phyloP scores from a whole-genome alignment of 2,797 vertebrate species.

The Oryzias sinensis region DNA sequence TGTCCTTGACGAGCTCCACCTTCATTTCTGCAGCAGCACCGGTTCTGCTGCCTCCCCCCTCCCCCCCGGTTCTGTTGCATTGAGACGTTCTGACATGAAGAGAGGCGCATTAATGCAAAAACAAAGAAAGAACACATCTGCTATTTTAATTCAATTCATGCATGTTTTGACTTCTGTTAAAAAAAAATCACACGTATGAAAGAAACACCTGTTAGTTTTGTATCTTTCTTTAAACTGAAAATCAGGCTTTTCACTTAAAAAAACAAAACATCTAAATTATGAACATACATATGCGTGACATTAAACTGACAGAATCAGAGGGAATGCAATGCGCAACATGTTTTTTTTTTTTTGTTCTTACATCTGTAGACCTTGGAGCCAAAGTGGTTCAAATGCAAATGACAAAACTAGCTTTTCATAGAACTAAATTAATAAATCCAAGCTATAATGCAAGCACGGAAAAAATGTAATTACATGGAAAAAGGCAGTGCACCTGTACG shows the following conservation, averaged over 20 bases:
- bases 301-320: no score
- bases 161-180: not conserved
- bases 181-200: not conserved
- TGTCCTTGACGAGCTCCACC: not conserved
- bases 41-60: not conserved
- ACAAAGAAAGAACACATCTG: not conserved
- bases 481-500: no score
- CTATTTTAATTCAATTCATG: not conserved
- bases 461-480: no score
- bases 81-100: not conserved
- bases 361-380: no score
- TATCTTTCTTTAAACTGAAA: not conserved
- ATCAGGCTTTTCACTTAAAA: not conserved
- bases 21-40: not conserved
- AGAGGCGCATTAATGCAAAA: conserved; percentile 1
- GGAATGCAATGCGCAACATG: no score
- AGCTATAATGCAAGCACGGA: no score
- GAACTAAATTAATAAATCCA: no score
- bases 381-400: no score
- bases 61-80: not conserved
- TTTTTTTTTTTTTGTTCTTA: no score
- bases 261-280: not conserved
- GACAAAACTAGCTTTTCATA: no score
- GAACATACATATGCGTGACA: no score
- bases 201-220: not conserved